A percentile compares a stretch with the other conserved stretches of the same genome.
Conservation (phyloP, 2,797 vertebrate genomes). For the Choloepus didactylus region DNA sequence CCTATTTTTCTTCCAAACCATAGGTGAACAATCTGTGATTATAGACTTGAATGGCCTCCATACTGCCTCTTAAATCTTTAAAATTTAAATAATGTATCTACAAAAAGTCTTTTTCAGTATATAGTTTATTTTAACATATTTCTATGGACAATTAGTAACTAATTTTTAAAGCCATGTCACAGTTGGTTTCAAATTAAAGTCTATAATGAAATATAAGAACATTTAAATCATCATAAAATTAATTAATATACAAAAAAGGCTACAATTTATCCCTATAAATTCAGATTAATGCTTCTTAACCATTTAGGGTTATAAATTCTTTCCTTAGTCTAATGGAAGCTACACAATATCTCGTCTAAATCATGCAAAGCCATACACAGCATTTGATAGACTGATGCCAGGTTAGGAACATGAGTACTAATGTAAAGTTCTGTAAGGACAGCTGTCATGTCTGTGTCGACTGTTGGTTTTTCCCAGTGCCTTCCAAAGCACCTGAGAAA, state of each 20-base stretch:
- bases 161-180: neutral
- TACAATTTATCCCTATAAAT: neutral
- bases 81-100: neutral
- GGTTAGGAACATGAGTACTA: neutral
- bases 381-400: neutral
- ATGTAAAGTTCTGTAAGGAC: neutral
- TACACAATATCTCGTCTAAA: neutral
- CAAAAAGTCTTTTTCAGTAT: neutral
- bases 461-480: neutral
- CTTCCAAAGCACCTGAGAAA: neutral
- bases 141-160: conserved; percentile 5
- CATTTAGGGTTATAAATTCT: neutral
- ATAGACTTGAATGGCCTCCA: neutral
- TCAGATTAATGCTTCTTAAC: neutral
- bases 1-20: neutral
- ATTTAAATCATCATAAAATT: neutral
- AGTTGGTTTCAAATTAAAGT: neutral
- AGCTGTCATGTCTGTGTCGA: neutral
- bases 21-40: neutral
- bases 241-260: neutral
- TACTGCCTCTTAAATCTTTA: neutral
- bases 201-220: neutral
- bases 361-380: neutral
- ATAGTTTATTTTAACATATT: neutral
- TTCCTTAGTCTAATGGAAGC: neutral